Evolutionary conservation across 2,797 vertebrate species (phyloP).

Genomic region (Lepilemur ruficaudatus): DNA sequence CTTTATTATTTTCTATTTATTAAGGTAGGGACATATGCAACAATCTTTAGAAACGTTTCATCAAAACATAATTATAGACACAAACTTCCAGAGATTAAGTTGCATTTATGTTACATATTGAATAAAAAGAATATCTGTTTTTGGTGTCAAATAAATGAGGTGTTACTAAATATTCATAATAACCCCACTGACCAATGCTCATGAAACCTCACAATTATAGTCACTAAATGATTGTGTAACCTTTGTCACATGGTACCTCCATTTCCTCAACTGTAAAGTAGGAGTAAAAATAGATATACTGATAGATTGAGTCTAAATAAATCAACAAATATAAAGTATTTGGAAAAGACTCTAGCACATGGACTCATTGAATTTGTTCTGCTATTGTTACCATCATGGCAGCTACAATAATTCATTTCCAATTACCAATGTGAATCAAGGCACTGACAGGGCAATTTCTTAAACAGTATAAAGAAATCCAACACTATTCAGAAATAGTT

Average conservation of each 20-base stretch:
- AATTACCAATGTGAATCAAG: background rate
- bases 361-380: background rate
- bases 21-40: background rate
- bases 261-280: conserved; percentile 6
- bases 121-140: background rate
- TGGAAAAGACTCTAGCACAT: background rate
- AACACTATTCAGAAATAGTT: background rate
- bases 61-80: background rate
- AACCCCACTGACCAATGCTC: background rate
- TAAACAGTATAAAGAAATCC: background rate
- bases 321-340: background rate
- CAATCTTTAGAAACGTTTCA: background rate
- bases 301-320: background rate
- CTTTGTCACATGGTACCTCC: background rate
- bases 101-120: background rate
- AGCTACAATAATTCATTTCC: background rate
- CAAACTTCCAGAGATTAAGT: background rate
- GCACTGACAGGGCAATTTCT: background rate
- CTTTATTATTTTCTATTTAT: background rate
- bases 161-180: background rate
- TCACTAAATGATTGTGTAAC: background rate
- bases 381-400: background rate
- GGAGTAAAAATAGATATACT: background rate
- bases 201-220: background rate
- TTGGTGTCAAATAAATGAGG: background rate